Evolutionary conservation across 2,888 invertebrate genomes (phyloP).

Genomic region (Steinernema carpocapsae): DNA sequence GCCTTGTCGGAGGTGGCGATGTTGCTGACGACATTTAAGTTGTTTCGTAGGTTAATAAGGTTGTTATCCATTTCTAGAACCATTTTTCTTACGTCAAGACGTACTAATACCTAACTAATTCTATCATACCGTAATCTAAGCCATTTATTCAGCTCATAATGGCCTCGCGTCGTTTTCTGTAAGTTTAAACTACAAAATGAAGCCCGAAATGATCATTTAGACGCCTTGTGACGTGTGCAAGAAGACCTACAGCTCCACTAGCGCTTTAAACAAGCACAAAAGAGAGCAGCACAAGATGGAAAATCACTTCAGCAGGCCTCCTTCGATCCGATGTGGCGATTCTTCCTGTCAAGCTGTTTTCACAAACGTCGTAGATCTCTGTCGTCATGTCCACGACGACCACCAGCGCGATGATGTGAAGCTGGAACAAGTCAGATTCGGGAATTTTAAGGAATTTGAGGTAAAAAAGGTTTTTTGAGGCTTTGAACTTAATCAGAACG

Average conservation of each 20-base stretch:
- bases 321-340: slow-evolving; percentile 20
- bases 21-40: slow-evolving; percentile 9
- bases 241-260: slow-evolving; percentile 9
- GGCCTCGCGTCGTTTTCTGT: neutral
- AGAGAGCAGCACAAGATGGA: slow-evolving; percentile 17
- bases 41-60: neutral
- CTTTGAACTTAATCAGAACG: neutral
- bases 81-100: neutral
- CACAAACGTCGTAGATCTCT: neutral
- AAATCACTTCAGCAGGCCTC: slow-evolving; percentile 4
- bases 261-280: slow-evolving; percentile 26
- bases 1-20: neutral
- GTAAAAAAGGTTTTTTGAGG: neutral
- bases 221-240: slow-evolving; percentile 6
- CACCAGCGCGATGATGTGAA: slow-evolving; percentile 5
- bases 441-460: neutral
- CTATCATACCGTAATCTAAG: neutral
- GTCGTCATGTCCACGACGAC: slow-evolving; percentile 5
- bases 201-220: no score
- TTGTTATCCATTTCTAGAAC: no score
- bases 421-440: slow-evolving; percentile 1
- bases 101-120: neutral
- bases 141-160: neutral
- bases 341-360: neutral
- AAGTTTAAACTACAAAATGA: no score